Conservation (phyloP, 2,797 vertebrate species). For the Pangasius sanitwongsei region DNA sequence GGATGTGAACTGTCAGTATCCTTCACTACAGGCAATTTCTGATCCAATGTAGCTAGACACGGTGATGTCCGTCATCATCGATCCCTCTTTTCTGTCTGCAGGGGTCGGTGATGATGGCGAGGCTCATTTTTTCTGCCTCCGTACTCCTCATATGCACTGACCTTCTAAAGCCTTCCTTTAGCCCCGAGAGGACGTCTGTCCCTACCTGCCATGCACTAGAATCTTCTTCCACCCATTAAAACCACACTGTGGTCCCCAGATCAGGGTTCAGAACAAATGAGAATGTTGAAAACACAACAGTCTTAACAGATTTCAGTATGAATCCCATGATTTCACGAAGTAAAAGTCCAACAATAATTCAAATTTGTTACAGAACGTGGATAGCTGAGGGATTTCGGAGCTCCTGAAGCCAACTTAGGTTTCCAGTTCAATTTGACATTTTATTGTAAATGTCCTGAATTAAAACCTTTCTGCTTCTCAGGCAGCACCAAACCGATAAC, state of each 20-base stretch:
- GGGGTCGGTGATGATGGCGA: conserved; percentile 16
- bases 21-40: background rate
- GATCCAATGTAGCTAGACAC: background rate
- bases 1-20: background rate
- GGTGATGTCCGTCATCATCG: conserved; percentile 19
- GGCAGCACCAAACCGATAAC: background rate
- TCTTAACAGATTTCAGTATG: background rate
- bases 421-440: background rate
- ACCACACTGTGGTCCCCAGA: background rate
- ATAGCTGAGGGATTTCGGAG: background rate
- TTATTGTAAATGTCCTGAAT: background rate
- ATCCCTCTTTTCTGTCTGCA: conserved; percentile 45
- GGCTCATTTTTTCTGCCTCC: conserved; percentile 67
- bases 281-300: conserved; percentile 34
- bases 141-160: conserved; percentile 67
- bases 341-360: background rate
- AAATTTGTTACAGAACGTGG: background rate
- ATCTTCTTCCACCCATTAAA: background rate
- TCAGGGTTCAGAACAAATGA: conserved; percentile 4
- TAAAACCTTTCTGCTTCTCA: background rate
- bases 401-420: background rate
- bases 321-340: background rate
- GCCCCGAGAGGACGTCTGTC: conserved; percentile 37
- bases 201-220: background rate
- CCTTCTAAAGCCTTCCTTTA: conserved; percentile 64